phyloP scores from a whole-genome alignment of 2,797 vertebrate genomes.

The Numenius phaeopus region DNA sequence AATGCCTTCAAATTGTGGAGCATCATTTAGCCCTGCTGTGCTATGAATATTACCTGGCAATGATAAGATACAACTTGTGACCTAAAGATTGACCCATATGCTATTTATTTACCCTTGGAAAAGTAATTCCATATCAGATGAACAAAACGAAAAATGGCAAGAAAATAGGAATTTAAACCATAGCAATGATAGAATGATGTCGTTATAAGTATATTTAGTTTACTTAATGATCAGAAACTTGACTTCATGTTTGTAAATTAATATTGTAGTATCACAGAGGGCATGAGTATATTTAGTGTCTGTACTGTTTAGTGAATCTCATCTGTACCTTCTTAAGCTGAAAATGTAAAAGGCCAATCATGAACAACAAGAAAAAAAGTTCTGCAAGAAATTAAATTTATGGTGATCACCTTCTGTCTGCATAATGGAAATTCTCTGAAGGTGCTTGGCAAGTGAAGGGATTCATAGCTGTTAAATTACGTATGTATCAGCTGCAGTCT shows the following conservation, averaged over 20 bases:
- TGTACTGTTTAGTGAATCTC: not conserved
- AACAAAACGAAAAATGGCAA: not conserved
- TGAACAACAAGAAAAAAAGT: not conserved
- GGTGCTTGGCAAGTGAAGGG: not conserved
- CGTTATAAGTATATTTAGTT: not conserved
- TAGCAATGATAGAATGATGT: not conserved
- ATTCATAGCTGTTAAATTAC: not conserved
- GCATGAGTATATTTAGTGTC: not conserved
- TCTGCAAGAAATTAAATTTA: not conserved
- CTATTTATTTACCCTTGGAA: slow-evolving; percentile 34
- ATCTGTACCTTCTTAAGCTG: not conserved
- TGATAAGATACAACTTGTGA: slow-evolving; percentile 8
- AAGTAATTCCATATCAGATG: not conserved
- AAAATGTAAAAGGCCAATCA: not conserved
- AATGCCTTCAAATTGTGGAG: slow-evolving; percentile 29
- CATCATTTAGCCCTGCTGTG: slow-evolving; percentile 48
- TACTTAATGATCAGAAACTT: not conserved
- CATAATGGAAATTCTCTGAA: not conserved
- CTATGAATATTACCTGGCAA: slow-evolving; percentile 45
- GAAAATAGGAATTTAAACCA: not conserved
- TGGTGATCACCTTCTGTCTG: not conserved
- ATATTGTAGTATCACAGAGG: not conserved
- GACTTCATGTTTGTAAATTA: not conserved
- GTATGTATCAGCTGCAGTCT: not conserved
- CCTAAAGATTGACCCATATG: slow-evolving; percentile 33